A percentile compares a stretch with the other conserved stretches of the same genome.
phyloP scores from a whole-genome alignment of 2,113 vertebrate genomes.

The Polyodon spathula region DNA sequence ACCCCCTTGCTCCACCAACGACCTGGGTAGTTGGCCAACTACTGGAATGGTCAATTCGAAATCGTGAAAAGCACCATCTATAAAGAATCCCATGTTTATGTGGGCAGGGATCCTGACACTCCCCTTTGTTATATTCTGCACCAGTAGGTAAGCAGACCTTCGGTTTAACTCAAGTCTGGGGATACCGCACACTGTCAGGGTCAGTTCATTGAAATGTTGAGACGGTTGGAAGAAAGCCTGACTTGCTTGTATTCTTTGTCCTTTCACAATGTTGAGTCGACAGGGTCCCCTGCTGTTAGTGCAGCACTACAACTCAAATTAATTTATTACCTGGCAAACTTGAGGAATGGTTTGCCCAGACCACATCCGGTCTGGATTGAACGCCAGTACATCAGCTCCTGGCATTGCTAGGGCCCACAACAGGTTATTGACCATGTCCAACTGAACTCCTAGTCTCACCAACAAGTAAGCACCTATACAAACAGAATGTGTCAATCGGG shows the following conservation, averaged over 20 bases:
- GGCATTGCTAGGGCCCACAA: background rate
- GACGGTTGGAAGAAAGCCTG: background rate
- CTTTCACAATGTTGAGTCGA: background rate
- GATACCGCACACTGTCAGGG: too few species aligned
- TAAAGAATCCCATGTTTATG: background rate
- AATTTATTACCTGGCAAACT: background rate
- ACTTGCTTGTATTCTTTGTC: background rate
- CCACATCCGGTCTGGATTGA: too few species aligned
- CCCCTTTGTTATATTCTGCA: too few species aligned
- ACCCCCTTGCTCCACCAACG: background rate
- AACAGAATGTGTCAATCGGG: background rate
- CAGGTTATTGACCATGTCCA: background rate
- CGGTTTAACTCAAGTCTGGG: too few species aligned
- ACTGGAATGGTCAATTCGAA: background rate
- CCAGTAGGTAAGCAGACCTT: too few species aligned
- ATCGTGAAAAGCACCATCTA: background rate
- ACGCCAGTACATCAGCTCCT: background rate
- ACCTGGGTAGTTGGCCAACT: background rate
- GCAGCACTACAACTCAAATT: background rate
- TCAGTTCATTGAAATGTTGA: background rate
- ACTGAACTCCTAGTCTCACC: background rate
- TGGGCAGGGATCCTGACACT: too few species aligned
- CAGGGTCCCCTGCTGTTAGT: too few species aligned
- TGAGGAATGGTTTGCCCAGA: background rate
- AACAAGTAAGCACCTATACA: background rate